Conservation (phyloP, 2,888 invertebrate species). For the Dinocampus coccinellae region DNA sequence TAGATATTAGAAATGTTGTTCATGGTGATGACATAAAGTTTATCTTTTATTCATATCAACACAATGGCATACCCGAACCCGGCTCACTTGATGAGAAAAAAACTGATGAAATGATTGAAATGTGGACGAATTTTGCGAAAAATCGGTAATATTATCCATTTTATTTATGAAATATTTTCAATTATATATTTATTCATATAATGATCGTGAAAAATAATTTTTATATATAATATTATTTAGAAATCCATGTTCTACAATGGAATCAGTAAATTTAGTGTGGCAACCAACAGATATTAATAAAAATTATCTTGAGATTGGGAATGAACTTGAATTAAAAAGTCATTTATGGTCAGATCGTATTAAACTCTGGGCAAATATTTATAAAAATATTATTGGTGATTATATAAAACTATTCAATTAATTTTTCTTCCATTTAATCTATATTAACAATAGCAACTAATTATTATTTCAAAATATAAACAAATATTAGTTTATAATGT, state of each 20-base stretch:
- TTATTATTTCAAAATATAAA: too few species aligned
- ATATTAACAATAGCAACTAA: too few species aligned
- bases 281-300: conserved; percentile 57
- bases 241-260: conserved; percentile 65
- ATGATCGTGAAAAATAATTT: not conserved
- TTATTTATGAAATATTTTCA: not conserved
- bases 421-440: conserved; percentile 6
- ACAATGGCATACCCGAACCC: conserved; percentile 62
- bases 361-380: conserved; percentile 70
- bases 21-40: conserved; percentile 72
- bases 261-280: conserved; percentile 65
- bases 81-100: conserved; percentile 63
- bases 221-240: conserved; percentile 53
- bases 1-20: conserved; percentile 62
- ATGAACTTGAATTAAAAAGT: conserved; percentile 57
- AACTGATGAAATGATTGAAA: conserved; percentile 65
- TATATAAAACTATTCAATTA: conserved; percentile 48
- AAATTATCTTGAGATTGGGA: conserved; percentile 66
- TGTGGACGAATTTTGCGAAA: conserved; percentile 71
- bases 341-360: conserved; percentile 64
- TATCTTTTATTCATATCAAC: conserved; percentile 66
- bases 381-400: conserved; percentile 56
- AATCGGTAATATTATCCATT: conserved; percentile 62
- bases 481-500: too few species aligned
- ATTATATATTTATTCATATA: not conserved